Percentiles rank a stretch among this genome's conserved stretches.
phyloP scores from a whole-genome alignment of 2,797 vertebrate species.

The Mormyrops attenuatus region DNA sequence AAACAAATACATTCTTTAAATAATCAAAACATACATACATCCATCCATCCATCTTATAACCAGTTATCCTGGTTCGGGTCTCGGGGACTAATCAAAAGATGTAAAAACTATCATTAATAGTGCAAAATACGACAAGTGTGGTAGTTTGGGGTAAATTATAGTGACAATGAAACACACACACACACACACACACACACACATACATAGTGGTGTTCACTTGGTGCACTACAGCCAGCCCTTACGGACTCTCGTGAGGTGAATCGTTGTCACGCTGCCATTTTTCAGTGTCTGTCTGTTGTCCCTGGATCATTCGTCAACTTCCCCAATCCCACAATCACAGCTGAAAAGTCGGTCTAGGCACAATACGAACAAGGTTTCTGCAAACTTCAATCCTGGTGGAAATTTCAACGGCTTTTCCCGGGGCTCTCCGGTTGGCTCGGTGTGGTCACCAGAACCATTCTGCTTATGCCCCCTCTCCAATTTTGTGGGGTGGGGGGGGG shows the following conservation, averaged over 20 bases:
- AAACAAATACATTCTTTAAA: background rate
- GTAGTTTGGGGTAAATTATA: background rate
- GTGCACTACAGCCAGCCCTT: background rate
- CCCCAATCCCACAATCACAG: background rate
- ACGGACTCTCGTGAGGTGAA: background rate
- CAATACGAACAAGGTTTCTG: background rate
- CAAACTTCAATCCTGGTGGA: background rate
- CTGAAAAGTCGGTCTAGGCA: background rate
- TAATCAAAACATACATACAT: background rate
- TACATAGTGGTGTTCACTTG: background rate
- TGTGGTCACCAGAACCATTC: background rate
- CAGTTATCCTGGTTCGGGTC: background rate
- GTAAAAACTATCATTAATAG: conserved; percentile 1
- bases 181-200: background rate
- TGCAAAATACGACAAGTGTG: conserved; percentile 13
- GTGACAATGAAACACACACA: background rate
- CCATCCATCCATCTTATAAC: background rate
- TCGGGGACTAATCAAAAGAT: background rate
- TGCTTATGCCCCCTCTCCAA: background rate
- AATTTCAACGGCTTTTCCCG: background rate
- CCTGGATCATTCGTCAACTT: background rate
- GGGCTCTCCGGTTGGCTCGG: background rate
- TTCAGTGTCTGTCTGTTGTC: background rate
- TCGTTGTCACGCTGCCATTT: background rate
- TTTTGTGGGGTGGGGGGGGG: background rate